phyloP scores from a whole-genome alignment of 37 sponge, comb jelly and placozoan species.

The Eunapius fragilis region DNA sequence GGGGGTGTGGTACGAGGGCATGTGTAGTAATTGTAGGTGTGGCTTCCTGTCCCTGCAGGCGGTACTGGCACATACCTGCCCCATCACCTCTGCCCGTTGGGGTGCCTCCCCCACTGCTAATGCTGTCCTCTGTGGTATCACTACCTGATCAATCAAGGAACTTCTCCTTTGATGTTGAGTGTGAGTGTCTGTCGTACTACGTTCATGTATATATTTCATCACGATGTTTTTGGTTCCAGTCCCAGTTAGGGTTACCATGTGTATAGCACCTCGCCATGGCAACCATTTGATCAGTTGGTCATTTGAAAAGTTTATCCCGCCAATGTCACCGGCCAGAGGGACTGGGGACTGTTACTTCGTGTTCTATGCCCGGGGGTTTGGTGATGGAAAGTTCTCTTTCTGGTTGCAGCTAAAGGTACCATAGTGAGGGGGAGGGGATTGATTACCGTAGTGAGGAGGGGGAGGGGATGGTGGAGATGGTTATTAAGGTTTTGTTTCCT shows the following conservation, averaged over 20 bases:
- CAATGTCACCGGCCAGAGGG: neutral
- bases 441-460: too few species aligned
- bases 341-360: slow-evolving; percentile 39
- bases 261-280: slow-evolving; percentile 20
- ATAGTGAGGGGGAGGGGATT: too few species aligned
- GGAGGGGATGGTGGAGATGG: too few species aligned
- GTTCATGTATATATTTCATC: neutral
- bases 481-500: neutral
- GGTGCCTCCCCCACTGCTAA: neutral
- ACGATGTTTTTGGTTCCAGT: slow-evolving; percentile 10
- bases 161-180: slow-evolving; percentile 38
- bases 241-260: slow-evolving; percentile 22
- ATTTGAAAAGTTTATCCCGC: slow-evolving; percentile 42
- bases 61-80: neutral
- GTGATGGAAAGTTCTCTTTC: slow-evolving; percentile 34
- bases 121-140: neutral
- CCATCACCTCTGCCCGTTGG: neutral
- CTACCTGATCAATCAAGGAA: slow-evolving; percentile 5
- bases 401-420: slow-evolving; percentile 53
- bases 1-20: too few species aligned
- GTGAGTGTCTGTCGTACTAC: neutral
- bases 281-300: slow-evolving; percentile 41
- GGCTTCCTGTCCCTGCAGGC: neutral
- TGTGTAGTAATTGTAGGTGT: too few species aligned
- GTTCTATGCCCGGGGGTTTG: slow-evolving; percentile 52